These are phyloP conservation scores for Nansenia antarctica DNA, from an alignment of 2,113 vertebrate species.

Conservation along the genomic window DNA sequence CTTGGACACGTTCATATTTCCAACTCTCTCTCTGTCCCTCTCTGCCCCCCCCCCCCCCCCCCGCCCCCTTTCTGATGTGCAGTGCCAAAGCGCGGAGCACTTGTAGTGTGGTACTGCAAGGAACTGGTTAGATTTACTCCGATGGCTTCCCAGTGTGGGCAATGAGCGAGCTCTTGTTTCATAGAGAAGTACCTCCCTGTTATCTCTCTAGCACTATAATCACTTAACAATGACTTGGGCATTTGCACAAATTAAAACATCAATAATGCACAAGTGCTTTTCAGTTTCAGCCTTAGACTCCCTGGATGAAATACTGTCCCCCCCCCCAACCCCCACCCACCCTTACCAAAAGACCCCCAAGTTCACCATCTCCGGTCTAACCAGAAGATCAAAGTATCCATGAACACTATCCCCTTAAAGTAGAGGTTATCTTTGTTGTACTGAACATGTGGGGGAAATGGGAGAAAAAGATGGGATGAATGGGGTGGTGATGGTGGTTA, in stretches of 20 bases:
- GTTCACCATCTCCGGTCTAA: neutral
- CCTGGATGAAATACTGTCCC: conserved; percentile 63
- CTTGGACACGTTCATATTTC: conserved; percentile 71
- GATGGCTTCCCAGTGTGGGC: conserved; percentile 62
- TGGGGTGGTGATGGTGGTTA: conserved; percentile 28
- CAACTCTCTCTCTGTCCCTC: conserved; percentile 11
- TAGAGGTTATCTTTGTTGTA: conserved; percentile 41
- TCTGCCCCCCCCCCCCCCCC: conserved; percentile 6
- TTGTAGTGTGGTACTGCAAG: conserved; percentile 29
- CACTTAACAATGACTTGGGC: conserved; percentile 85
- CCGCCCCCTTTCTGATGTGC: neutral
- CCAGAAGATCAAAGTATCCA: conserved; percentile 23
- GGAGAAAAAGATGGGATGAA: conserved; percentile 55
- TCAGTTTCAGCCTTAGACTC: conserved; percentile 77
- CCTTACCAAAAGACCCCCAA: neutral
- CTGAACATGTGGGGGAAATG: conserved; percentile 48
- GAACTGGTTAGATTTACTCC: conserved; percentile 69
- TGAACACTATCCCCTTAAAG: conserved; percentile 32
- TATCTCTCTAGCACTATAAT: conserved; percentile 80
- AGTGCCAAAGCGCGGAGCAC: neutral
- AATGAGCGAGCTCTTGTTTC: conserved; percentile 74
- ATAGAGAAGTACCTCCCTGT: conserved; percentile 75
- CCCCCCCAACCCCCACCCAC: neutral
- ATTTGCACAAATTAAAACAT: conserved; percentile 86
- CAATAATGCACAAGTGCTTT: conserved; percentile 85